phyloP scores from a whole-genome alignment of 2,797 vertebrate species.

The Gouania willdenowi region DNA sequence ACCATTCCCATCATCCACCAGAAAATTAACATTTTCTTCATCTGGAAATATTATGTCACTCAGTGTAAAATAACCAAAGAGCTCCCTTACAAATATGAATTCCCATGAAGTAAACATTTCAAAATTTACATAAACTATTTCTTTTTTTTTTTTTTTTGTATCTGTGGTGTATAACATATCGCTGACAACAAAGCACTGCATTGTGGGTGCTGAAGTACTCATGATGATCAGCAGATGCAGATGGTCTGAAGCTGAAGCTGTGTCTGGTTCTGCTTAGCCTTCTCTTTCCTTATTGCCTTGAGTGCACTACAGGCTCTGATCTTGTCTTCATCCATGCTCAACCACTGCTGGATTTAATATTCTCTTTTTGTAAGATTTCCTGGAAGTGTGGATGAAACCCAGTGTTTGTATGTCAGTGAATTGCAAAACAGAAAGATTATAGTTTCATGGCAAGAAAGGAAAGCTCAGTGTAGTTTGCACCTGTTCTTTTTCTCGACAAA shows the following conservation, averaged over 20 bases:
- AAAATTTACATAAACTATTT: background rate
- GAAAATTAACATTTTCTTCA: background rate
- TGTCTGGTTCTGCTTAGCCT: constrained; percentile 34
- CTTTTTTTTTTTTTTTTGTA: constrained; percentile 4
- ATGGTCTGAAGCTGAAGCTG: constrained; percentile 4
- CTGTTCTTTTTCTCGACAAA: no score
- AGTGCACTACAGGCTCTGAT: constrained; percentile 20
- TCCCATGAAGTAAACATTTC: background rate
- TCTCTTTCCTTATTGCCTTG: constrained; percentile 21
- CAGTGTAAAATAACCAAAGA: background rate
- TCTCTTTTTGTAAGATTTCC: constrained; percentile 6
- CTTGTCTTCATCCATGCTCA: constrained; percentile 11
- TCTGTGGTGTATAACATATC: constrained; percentile 16
- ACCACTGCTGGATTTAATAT: constrained; percentile 16
- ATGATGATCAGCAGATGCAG: constrained; percentile 28
- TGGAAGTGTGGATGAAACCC: constrained; percentile 3
- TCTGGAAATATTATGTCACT: no score
- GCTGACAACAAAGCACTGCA: constrained; percentile 14
- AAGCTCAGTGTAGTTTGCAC: no score
- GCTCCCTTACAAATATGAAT: background rate
- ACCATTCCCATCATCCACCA: no score
- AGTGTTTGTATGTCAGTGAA: background rate
- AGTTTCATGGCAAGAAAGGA: background rate
- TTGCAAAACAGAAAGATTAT: no score
- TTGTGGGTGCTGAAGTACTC: constrained; percentile 28